Evolutionary conservation across 2,888 invertebrate species (phyloP).

Genomic region (Drosophila emarginata): DNA sequence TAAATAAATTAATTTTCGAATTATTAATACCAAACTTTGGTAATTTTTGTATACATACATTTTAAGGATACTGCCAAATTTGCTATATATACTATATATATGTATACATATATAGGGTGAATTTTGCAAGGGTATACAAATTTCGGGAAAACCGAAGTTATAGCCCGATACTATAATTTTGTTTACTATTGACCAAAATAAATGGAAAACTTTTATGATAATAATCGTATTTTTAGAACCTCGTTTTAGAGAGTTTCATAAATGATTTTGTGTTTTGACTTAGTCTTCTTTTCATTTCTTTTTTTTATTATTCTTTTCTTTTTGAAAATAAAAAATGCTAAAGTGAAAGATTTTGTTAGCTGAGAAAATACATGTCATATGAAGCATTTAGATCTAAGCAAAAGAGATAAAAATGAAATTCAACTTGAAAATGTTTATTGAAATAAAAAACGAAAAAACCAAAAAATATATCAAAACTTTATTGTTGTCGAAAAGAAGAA

Average conservation of each 20-base stretch:
- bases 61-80: not conserved
- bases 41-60: not conserved
- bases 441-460: not conserved
- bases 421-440: conserved; percentile 1
- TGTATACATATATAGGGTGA: not conserved
- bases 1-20: not conserved
- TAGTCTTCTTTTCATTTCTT: not conserved
- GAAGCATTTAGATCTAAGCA: conserved; percentile 38
- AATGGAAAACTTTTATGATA: conserved; percentile 3
- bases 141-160: not conserved
- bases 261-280: not conserved
- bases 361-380: conserved; percentile 68
- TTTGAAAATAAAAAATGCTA: not conserved
- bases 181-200: not conserved
- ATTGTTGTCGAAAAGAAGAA: conserved; percentile 39
- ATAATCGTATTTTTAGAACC: conserved; percentile 25
- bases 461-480: conserved; percentile 30
- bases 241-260: conserved; percentile 59
- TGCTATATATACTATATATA: not conserved
- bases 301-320: no score
- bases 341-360: conserved; percentile 6
- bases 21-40: not conserved
- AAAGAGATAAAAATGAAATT: conserved; percentile 3
- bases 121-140: not conserved
- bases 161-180: not conserved